phyloP scores from a whole-genome alignment of 2,888 invertebrate species.

The Taphrorychus bicolor region DNA sequence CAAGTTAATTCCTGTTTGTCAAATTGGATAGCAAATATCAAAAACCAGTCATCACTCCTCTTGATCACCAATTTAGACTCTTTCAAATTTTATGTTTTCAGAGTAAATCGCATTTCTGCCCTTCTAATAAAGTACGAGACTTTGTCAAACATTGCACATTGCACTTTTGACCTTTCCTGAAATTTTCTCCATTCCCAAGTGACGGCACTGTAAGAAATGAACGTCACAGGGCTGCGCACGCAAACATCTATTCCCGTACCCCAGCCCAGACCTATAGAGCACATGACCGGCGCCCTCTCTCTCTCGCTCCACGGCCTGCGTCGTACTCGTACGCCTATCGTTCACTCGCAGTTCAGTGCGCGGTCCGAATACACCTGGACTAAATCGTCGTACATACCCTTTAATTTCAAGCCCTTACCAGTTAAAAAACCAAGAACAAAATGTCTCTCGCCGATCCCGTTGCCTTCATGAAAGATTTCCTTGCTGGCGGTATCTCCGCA shows the following conservation, averaged over 20 bases:
- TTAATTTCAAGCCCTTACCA: constrained; percentile 22
- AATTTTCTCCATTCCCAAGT: background rate
- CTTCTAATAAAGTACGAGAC: too few species aligned
- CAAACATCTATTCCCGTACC: constrained; percentile 34
- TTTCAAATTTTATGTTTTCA: too few species aligned
- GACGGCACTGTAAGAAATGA: constrained; percentile 17
- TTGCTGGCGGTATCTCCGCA: constrained; percentile 91
- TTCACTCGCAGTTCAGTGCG: constrained; percentile 65
- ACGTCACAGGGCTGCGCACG: constrained; percentile 35
- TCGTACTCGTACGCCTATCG: constrained; percentile 8
- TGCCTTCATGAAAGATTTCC: constrained; percentile 87
- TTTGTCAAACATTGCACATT: too few species aligned
- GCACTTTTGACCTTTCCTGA: too few species aligned
- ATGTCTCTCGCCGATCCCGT: constrained; percentile 72
- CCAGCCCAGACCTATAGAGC: constrained; percentile 28
- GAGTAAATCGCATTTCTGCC: too few species aligned
- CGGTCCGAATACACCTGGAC: constrained; percentile 59
- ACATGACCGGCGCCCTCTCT: constrained; percentile 41
- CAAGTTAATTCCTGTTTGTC: too few species aligned
- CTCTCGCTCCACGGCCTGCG: constrained; percentile 14
- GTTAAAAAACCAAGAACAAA: constrained; percentile 42
- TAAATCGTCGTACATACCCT: constrained; percentile 40
- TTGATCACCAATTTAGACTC: too few species aligned
- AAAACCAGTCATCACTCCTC: too few species aligned
- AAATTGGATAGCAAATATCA: too few species aligned